Evolutionary conservation across 2,888 invertebrate species (phyloP), one percentile per base, ranked within the genome.

Genomic region (Agrochola lota): DNA sequence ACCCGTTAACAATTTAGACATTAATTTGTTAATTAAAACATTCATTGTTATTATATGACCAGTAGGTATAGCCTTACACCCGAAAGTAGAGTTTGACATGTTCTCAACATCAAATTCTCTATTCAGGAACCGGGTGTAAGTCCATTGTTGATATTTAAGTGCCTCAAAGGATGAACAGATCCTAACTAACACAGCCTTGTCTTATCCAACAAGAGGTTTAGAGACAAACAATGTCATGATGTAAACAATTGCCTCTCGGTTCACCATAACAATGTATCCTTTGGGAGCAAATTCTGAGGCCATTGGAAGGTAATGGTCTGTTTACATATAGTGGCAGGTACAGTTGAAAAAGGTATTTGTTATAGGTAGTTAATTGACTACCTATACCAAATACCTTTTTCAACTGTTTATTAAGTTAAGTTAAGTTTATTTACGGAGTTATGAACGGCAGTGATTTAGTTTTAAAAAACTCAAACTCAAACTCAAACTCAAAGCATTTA

Each of bases 191-290:
- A 83, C 84, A 67, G 60, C 68, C 43, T 40, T 23, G 46, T 57
- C 35, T 43, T 72, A 75, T 35, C 60, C 49, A 49, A 57, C 23
- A 68, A 72, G 30, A 4, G 46, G 46, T 35, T 78, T 71, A 49
- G 5, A 52, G 23, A 59, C 12, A 73, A 63, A 78, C 52, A 74
- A 68, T 63, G 20, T 59, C 15, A 71, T 78, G 49, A 23, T 63
- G 63, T 57, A 6, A 43, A 60, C 74, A 68, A 71, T 64, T 52
- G 62, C 71, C 67, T 55, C 59, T 17, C 40, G 35, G 15, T 12
- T 52, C 43, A 52, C n/a, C 49, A 57, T 46, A 66, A 80, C 72
- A 83, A 70, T 84, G 57, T 62, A 26, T 62, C 55, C 23, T 57
- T 49, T 57, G 20, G 12, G 40, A 57, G 11, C 55, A 35, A 15